These are phyloP conservation scores for Harpalus rufipes DNA, from an alignment of 2,888 invertebrate genomes.

Conservation along the genomic window DNA sequence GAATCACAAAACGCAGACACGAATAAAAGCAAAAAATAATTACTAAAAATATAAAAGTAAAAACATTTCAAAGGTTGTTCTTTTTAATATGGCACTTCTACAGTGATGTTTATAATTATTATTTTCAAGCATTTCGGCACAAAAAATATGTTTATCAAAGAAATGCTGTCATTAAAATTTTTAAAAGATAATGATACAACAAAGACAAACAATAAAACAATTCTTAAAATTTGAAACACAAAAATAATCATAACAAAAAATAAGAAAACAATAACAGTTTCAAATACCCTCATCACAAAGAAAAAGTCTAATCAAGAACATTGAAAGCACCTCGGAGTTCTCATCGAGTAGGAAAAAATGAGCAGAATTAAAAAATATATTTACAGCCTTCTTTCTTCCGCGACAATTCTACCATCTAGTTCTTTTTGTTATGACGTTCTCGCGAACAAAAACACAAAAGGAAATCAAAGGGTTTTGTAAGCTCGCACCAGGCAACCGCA, in stretches of 20 bases:
- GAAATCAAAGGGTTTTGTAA: conserved; percentile 30
- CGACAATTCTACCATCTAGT: not conserved
- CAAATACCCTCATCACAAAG: conserved; percentile 14
- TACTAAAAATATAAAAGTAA: not conserved
- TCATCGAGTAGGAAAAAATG: conserved; percentile 30
- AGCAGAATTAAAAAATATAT: conserved; percentile 48
- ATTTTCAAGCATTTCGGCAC: not conserved
- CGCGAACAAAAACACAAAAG: conserved; percentile 41
- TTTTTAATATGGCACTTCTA: not conserved
- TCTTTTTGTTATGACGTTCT: conserved; percentile 49
- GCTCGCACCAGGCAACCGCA: conserved; percentile 28
- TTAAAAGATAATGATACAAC: conserved; percentile 36
- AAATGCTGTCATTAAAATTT: conserved; percentile 24
- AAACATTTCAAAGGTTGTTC: not conserved
- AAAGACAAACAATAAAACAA: conserved; percentile 8
- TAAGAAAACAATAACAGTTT: conserved; percentile 21
- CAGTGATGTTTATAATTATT: not conserved
- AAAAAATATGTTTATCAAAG: not conserved
- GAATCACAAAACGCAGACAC: no score
- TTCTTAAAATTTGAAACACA: conserved; percentile 4
- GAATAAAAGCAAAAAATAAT: not conserved
- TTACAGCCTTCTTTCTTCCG: conserved; percentile 11
- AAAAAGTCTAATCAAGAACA: conserved; percentile 11
- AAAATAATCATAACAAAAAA: conserved; percentile 29
- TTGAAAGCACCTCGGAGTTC: conserved; percentile 14